Conservation (phyloP, 1,140 invertebrate species). For the Bicyclus anynana region DNA sequence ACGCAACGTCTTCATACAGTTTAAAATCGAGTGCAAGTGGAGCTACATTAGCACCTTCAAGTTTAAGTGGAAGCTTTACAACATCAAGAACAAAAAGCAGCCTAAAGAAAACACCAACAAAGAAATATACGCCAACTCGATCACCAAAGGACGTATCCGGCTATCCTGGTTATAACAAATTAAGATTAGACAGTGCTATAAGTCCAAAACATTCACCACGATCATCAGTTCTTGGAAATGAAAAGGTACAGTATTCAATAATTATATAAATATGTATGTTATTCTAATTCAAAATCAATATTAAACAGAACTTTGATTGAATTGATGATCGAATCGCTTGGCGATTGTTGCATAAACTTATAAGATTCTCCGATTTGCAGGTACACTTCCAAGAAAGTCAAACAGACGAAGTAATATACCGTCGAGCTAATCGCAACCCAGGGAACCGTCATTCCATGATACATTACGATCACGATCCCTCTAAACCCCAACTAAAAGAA, state of each 20-base stretch:
- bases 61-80: conserved; percentile 58
- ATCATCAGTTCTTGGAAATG: conserved; percentile 37
- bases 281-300: no score
- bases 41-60: conserved; percentile 58
- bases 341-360: no score
- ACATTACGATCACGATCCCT: conserved; percentile 64
- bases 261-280: not conserved
- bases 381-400: conserved; percentile 67
- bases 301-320: no score
- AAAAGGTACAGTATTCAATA: conserved; percentile 44
- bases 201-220: conserved; percentile 71
- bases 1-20: conserved; percentile 64
- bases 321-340: no score
- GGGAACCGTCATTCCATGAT: conserved; percentile 73
- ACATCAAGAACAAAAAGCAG: conserved; percentile 66
- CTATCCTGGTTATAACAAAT: conserved; percentile 68
- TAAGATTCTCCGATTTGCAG: no score
- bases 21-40: conserved; percentile 58
- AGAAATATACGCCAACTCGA: conserved; percentile 56
- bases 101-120: conserved; percentile 65
- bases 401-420: conserved; percentile 52
- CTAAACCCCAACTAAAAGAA: conserved; percentile 62
- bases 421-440: conserved; percentile 51
- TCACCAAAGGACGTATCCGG: conserved; percentile 53
- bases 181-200: conserved; percentile 69